phyloP scores from a whole-genome alignment of 1,140 invertebrate genomes.

The Trinorchestia longiramus region DNA sequence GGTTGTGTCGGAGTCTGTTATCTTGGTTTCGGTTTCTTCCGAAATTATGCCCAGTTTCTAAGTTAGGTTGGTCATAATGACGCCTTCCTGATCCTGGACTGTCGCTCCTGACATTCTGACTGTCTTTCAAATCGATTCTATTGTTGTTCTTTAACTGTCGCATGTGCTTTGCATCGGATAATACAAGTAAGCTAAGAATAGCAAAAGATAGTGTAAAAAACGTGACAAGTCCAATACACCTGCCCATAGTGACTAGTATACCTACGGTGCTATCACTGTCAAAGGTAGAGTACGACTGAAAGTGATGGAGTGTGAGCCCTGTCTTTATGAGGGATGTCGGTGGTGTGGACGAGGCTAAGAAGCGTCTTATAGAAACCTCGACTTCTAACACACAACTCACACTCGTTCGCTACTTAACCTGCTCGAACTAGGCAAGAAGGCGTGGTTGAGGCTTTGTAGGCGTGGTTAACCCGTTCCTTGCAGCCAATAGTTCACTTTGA shows the following conservation, averaged over 20 bases:
- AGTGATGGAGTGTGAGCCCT: background rate
- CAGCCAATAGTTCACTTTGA: background rate
- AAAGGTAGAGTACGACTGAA: background rate
- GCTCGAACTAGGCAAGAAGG: too few relatives aligned
- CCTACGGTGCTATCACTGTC: background rate
- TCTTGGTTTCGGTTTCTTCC: background rate
- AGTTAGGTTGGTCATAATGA: background rate
- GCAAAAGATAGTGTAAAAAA: background rate
- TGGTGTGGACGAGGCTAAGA: background rate
- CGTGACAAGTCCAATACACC: background rate
- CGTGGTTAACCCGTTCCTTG: background rate
- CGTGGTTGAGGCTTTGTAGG: background rate
- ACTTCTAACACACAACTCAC: too few relatives aligned
- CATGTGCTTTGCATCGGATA: background rate
- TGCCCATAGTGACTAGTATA: background rate
- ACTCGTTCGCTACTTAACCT: too few relatives aligned
- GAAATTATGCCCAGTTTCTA: background rate
- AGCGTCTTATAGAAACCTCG: background rate
- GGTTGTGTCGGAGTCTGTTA: constrained; percentile 1
- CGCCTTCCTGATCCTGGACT: background rate
- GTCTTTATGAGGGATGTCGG: background rate
- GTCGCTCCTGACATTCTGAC: background rate
- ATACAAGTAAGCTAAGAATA: background rate
- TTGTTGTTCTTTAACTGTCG: background rate
- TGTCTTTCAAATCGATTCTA: background rate